Evolutionary conservation across 2,888 invertebrate genomes (phyloP).

Genomic region (Tenthredo mesomela): DNA sequence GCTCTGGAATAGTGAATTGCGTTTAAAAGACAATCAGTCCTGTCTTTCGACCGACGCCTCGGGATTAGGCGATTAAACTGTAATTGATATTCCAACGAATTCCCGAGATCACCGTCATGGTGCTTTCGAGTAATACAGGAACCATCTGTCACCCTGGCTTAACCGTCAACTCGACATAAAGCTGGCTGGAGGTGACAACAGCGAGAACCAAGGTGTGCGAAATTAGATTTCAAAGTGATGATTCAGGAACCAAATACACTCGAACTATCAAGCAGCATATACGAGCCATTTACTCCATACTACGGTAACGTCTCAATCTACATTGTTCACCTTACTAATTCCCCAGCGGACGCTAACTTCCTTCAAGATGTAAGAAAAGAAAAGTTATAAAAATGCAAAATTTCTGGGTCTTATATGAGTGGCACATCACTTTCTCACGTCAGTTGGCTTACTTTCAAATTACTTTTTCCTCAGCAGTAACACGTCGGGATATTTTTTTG

Average conservation of each 20-base stretch:
- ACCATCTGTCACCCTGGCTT: constrained; percentile 9
- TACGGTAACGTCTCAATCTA: not conserved
- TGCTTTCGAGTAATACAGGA: not conserved
- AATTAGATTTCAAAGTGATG: constrained; percentile 17
- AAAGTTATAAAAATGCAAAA: not conserved
- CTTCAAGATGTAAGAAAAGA: not conserved
- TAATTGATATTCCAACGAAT: constrained; percentile 46
- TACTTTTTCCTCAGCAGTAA: not conserved
- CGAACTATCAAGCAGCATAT: not conserved
- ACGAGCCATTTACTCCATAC: not conserved
- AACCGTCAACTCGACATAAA: not conserved
- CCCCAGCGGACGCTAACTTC: not conserved
- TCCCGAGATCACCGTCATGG: constrained; percentile 11
- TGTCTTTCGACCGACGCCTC: not conserved
- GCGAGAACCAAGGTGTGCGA: not conserved
- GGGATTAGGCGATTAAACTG: constrained; percentile 39
- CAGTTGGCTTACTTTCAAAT: not conserved
- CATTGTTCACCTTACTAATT: not conserved
- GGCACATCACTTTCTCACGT: not conserved
- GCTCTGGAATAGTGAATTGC: constrained; percentile 17
- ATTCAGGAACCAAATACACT: not conserved
- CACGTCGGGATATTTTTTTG: not conserved
- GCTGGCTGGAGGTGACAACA: not conserved
- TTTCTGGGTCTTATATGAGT: not conserved
- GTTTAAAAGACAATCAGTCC: constrained; percentile 33